Evolutionary conservation across 2,113 vertebrate species (phyloP), one percentile per base, ranked within the genome.

Genomic region (Saccopteryx bilineata): DNA sequence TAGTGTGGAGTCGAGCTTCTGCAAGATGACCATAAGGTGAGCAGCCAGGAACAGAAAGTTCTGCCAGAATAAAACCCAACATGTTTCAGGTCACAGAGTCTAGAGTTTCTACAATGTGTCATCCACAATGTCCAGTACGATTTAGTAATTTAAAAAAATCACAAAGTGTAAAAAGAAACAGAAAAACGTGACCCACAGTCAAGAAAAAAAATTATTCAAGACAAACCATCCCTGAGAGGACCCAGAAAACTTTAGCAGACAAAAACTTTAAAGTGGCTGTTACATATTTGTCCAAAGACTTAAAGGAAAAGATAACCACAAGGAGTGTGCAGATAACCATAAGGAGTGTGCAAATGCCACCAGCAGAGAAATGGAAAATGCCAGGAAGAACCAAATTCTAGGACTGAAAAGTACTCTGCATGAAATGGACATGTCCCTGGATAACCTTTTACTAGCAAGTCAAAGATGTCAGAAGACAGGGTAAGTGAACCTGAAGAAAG

Each of bases 1-100:
- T 39, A 33, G 26, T 11, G 0, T 7, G 12, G 2, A 1, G 5
- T 9, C 50, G 1, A 39, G 3, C 1, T 31, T 78, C 69, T 7
- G 5, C 4, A 33, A 24, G n/a, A 50, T 0, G 84, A 14, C 5
- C 8, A 84, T 9, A 11, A 6, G 23, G 48, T 0, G 2, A 79
- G 26, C 14, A 31, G 5, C 58, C 9, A 7, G 75, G 5, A 15
- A 39, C 52, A 0, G 15, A 23, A 19, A 66, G 8, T 0, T 23
- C 48, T 26, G 8, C 54, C 26, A 7, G 63, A 46, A 6, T 0
- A 24, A 24, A 91, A 68, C 0, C 17, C 33, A 33, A 9, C 17
- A 0, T n/a, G 33, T 69, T 46, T 65, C 33, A 26, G 52, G 11
- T 26, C 28, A 33, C 13, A 5, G 56, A 82, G 80, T 26, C 33